Conservation (phyloP, 30 jellyfish, hydroid and myxozoan species). For the Kudoa iwatai region DNA sequence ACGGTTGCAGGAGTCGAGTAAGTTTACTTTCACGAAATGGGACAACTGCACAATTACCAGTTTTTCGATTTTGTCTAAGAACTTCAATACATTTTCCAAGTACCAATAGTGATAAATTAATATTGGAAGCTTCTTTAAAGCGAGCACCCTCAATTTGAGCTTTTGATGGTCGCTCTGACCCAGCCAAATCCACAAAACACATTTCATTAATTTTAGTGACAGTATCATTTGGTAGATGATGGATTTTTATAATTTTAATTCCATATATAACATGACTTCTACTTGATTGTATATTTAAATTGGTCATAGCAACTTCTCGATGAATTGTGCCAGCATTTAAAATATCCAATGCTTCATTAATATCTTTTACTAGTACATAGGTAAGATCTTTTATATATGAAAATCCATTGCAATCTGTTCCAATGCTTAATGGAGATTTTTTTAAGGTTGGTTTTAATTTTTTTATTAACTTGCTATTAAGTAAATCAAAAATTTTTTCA, state of each 20-base stretch:
- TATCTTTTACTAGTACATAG: neutral
- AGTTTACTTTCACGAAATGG: conserved; percentile 75
- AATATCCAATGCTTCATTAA: conserved; percentile 6
- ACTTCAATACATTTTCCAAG: conserved; percentile 51
- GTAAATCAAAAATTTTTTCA: conserved; percentile 49
- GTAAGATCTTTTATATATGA: conserved; percentile 32
- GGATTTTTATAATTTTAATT: no score
- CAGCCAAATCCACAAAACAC: conserved; percentile 88
- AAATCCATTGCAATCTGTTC: conserved; percentile 37
- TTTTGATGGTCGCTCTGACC: conserved; percentile 59
- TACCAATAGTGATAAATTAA: conserved; percentile 51
- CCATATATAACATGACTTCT: conserved; percentile 5
- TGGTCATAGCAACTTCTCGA: conserved; percentile 53
- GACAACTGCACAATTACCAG: conserved; percentile 21
- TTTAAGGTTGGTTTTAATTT: conserved; percentile 30
- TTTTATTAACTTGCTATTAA: conserved; percentile 26
- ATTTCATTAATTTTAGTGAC: neutral
- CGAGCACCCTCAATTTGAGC: conserved; percentile 50
- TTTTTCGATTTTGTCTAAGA: conserved; percentile 52
- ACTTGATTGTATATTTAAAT: conserved; percentile 43
- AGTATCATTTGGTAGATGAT: neutral
- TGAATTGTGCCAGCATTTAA: conserved; percentile 44
- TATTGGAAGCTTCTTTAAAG: conserved; percentile 45
- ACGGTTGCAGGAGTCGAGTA: conserved; percentile 62
- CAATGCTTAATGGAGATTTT: conserved; percentile 24